phyloP scores from a whole-genome alignment of 2,888 invertebrate genomes.

The Clunio marinus region DNA sequence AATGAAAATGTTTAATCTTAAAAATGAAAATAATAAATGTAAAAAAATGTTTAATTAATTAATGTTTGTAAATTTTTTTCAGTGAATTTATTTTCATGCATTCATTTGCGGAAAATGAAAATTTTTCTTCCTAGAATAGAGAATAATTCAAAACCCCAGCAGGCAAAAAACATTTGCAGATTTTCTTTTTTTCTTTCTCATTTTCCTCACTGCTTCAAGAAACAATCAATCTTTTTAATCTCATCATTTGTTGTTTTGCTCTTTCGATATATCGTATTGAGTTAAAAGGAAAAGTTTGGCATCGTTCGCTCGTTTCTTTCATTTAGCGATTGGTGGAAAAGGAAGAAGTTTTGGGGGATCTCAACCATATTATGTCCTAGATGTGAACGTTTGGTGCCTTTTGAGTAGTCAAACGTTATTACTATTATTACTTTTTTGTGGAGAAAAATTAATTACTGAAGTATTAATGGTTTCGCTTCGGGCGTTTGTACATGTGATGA shows the following conservation, averaged over 20 bases:
- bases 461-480: constrained; percentile 30
- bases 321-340: not conserved
- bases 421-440: too few species aligned
- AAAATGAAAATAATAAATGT: too few species aligned
- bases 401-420: too few species aligned
- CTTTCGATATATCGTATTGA: constrained; percentile 21
- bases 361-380: too few species aligned
- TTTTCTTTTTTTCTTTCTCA: constrained; percentile 16
- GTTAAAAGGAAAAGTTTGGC: constrained; percentile 15
- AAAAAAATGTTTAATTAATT: too few species aligned
- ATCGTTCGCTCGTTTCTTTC: not conserved
- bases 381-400: too few species aligned
- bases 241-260: constrained; percentile 38
- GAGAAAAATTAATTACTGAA: constrained; percentile 38
- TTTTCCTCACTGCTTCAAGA: not conserved
- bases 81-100: too few species aligned
- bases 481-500: not conserved
- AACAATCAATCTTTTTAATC: constrained; percentile 39
- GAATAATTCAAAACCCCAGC: too few species aligned
- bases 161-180: constrained; percentile 19
- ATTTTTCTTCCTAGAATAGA: too few species aligned
- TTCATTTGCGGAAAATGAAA: not conserved
- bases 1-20: too few species aligned
- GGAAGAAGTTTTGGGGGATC: constrained; percentile 29
- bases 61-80: too few species aligned